phyloP scores from a whole-genome alignment of 2,113 vertebrate genomes.

The Silurus glanis region DNA sequence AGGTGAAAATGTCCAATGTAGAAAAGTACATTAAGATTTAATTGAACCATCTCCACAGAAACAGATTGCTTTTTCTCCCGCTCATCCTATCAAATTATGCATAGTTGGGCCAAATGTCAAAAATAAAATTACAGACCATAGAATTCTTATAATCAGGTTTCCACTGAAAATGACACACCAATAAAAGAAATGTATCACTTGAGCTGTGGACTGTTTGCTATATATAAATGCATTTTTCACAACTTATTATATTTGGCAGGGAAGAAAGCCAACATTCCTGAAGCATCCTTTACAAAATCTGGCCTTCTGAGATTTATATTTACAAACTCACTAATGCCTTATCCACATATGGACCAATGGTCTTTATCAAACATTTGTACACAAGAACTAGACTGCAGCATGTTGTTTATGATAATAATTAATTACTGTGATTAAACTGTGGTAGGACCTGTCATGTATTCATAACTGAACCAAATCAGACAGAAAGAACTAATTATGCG shows the following conservation, averaged over 20 bases:
- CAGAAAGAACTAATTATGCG: neutral
- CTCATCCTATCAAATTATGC: neutral
- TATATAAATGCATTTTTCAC: neutral
- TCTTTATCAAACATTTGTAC: neutral
- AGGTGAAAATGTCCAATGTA: neutral
- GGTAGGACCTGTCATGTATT: neutral
- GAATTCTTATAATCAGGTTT: neutral
- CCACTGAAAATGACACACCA: neutral
- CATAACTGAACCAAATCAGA: neutral
- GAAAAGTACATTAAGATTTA: neutral
- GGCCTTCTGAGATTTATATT: too few species aligned
- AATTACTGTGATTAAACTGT: neutral
- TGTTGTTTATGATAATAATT: neutral
- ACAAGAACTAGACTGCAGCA: neutral
- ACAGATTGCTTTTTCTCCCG: neutral
- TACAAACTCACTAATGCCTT: neutral
- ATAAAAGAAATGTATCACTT: neutral
- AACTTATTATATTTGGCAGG: neutral
- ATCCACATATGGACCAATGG: neutral
- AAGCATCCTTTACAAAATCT: neutral
- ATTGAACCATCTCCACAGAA: slow-evolving; percentile 8
- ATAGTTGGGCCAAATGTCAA: neutral
- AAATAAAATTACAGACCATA: neutral
- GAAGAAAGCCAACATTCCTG: neutral
- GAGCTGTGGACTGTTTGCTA: neutral